Evolutionary conservation across 1,140 invertebrate genomes (phyloP).

Genomic region (Lasaia peninsularis): DNA sequence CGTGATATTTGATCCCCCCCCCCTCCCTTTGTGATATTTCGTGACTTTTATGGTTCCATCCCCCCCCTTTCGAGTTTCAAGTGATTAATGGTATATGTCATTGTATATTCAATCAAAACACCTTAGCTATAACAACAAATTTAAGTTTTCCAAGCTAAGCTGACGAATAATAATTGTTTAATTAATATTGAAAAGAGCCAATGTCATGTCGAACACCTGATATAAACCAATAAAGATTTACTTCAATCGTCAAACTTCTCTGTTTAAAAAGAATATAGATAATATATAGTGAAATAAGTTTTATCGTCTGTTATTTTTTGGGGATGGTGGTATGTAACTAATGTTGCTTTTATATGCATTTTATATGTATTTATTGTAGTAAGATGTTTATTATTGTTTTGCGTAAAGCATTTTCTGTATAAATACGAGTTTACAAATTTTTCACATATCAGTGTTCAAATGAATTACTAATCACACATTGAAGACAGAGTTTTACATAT

Average conservation of each 20-base stretch:
- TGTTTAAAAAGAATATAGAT: background rate
- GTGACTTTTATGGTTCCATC: no score
- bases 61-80: no score
- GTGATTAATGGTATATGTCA: no score
- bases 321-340: background rate
- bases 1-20: no score
- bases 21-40: no score
- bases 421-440: background rate
- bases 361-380: constrained; percentile 4
- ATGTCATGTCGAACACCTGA: no score
- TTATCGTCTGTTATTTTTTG: constrained; percentile 2
- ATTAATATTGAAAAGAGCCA: no score
- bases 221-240: no score
- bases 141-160: no score
- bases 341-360: constrained; percentile 1
- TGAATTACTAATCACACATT: background rate
- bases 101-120: no score
- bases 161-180: no score
- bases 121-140: no score
- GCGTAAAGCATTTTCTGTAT: background rate
- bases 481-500: background rate
- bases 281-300: background rate
- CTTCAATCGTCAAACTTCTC: background rate
- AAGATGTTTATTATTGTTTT: background rate
- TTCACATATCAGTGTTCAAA: background rate